Base-by-base conservation (phyloP, 1,140 invertebrate genomes). In the Sweltsa coloradensis region DNA sequence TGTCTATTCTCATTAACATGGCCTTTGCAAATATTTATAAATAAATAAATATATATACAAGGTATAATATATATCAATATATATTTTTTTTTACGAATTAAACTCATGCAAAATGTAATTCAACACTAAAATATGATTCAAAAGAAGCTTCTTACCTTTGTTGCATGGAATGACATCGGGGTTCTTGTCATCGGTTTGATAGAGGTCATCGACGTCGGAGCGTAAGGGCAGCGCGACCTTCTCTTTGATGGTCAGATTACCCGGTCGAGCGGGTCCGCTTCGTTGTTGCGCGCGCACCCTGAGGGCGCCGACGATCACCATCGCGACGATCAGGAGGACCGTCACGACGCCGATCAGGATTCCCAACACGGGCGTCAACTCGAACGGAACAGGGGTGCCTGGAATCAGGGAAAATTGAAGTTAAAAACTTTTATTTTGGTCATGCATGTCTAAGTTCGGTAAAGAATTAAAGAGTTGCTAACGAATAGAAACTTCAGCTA, bases 111-210 rank as follows among this genome's bases (percentile, higher is more conserved):
- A n/a, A n/a, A n/a, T n/a, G n/a, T n/a, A n/a, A n/a, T n/a, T n/a
- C n/a, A n/a, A n/a, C n/a, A n/a, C n/a, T n/a, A n/a, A n/a, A n/a
- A n/a, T 31, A 31, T n/a, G 29, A 14, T 9, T 40, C 7, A 40
- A 40, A 11, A 23, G n/a, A 5, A 22, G 26, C 34, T 18, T 31
- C 65, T 70, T 71, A 89, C 86, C 84, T 83, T 88, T 87, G 65
- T 84, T 87, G 58, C 82, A 77, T 5, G 86, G 86, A 47, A 89
- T 82, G 40, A 89, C 78, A 62, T 90, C 85, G 2, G 85, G 85
- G 68, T 89, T 89, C 53, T 84, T 78, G 57, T 89, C 85, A 55
- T 89, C 85, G 34, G 70, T 70, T 46, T 78, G 76, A 57, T 79
- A 81, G 51, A 80, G 67, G 59, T 80, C 78, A 53, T 81, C 78